A percentile compares a stretch with the other conserved stretches of the same genome.
These are phyloP conservation scores for Siderastrea radians DNA, from an alignment of 92 coral and sea anemone species.

Conservation along the genomic window DNA sequence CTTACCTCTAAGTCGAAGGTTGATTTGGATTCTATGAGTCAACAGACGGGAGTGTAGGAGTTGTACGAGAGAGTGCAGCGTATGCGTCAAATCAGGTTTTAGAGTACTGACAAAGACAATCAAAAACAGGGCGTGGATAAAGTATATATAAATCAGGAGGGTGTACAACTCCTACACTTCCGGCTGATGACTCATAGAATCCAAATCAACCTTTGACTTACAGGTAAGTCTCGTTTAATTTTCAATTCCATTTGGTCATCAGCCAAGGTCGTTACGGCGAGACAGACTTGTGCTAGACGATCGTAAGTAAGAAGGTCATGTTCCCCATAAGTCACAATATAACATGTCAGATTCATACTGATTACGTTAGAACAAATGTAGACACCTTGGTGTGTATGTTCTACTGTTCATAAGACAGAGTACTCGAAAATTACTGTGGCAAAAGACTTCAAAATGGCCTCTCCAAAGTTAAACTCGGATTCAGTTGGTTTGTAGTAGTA, in stretches of 20 bases:
- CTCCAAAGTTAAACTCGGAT: constrained; percentile 33
- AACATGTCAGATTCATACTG: background rate
- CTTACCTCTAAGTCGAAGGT: background rate
- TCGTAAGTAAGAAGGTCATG: background rate
- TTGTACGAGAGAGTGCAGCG: constrained; percentile 1
- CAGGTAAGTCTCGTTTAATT: background rate
- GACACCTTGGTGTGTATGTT: no score
- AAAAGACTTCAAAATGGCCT: background rate
- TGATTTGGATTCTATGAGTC: background rate
- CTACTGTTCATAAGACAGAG: background rate
- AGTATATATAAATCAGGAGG: background rate
- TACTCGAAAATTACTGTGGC: background rate
- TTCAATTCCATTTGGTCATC: constrained; percentile 1
- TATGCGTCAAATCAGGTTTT: constrained; percentile 3
- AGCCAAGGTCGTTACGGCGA: constrained; percentile 4
- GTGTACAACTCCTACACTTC: constrained; percentile 2
- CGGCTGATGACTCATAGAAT: background rate
- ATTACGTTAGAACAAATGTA: no score
- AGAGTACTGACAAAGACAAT: background rate
- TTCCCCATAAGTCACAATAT: background rate
- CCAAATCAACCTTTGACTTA: background rate
- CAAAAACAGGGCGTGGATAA: background rate
- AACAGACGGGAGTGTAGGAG: background rate
- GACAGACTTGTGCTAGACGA: background rate
- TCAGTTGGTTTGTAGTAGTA: constrained; percentile 49